Conservation (phyloP, 2,797 vertebrate species). For the Limosa lapponica region DNA sequence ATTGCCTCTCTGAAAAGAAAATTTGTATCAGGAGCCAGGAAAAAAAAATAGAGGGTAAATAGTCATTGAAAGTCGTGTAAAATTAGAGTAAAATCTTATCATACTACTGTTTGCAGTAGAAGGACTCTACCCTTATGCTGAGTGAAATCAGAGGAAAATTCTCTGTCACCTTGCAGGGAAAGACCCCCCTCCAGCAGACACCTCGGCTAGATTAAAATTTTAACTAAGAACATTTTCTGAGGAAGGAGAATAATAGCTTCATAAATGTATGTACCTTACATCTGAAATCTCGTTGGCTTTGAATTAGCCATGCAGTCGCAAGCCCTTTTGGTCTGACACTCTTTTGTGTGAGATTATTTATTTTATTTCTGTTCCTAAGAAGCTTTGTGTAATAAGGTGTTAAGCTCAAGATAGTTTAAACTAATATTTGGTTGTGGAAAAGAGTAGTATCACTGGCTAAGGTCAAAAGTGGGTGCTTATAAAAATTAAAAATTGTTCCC, state of each 20-base stretch:
- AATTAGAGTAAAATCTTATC: background rate
- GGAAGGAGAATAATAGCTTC: background rate
- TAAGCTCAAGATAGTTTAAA: slow-evolving; percentile 45
- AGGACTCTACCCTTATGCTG: background rate
- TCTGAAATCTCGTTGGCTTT: slow-evolving; percentile 17
- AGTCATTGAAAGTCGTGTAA: background rate
- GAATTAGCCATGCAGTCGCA: background rate
- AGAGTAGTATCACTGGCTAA: background rate
- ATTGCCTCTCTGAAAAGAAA: slow-evolving; percentile 46
- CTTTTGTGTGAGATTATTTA: slow-evolving; percentile 50
- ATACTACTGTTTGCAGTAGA: background rate
- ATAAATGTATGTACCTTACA: background rate
- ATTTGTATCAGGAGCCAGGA: background rate
- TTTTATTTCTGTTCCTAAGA: slow-evolving; percentile 54
- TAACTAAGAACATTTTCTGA: slow-evolving; percentile 6
- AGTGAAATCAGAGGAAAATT: background rate
- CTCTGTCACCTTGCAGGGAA: slow-evolving; percentile 7
- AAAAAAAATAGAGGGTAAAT: background rate
- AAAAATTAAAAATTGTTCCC: slow-evolving; percentile 49
- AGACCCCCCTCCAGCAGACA: background rate
- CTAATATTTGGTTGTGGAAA: slow-evolving; percentile 52
- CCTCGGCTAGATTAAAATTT: background rate
- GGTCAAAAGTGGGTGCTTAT: slow-evolving; percentile 17
- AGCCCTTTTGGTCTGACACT: background rate
- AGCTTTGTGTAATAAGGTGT: slow-evolving; percentile 58